These are phyloP conservation scores for Dermochelys coriacea DNA, from an alignment of 2,797 vertebrate genomes.

Conservation along the genomic window DNA sequence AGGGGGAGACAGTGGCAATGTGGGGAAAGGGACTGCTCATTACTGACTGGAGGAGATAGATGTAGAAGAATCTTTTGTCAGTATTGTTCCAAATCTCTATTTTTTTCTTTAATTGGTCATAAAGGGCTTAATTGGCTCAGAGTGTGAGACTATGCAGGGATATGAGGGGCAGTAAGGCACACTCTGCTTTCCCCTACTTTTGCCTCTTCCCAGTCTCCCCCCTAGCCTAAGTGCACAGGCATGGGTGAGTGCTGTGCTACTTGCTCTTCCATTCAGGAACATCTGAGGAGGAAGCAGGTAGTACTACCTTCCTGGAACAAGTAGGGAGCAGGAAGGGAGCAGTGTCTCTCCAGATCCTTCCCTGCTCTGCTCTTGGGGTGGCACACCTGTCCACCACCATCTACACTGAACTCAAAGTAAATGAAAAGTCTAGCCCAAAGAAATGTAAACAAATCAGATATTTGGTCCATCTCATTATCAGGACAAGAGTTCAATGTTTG, in stretches of 20 bases:
- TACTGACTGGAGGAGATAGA: not conserved
- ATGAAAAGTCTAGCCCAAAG: not conserved
- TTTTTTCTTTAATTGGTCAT: not conserved
- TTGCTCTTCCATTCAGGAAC: not conserved
- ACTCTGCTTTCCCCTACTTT: not conserved
- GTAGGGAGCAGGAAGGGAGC: not conserved
- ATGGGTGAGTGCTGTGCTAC: not conserved
- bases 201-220: not conserved
- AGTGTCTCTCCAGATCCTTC: not conserved
- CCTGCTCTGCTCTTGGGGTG: not conserved
- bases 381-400: not conserved
- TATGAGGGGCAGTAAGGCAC: not conserved
- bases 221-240: accelerated
- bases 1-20: not conserved
- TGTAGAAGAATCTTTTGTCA: not conserved
- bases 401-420: not conserved
- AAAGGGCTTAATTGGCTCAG: not conserved
- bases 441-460: not conserved
- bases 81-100: not conserved
- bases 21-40: not conserved
- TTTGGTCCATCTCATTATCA: not conserved
- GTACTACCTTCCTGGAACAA: not conserved
- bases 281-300: accelerated
- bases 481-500: not conserved
- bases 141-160: not conserved